Evolutionary conservation across 2,113 vertebrate species (phyloP), one percentile per base, ranked within the genome.

Genomic region (Psittacula cyanocephala): DNA sequence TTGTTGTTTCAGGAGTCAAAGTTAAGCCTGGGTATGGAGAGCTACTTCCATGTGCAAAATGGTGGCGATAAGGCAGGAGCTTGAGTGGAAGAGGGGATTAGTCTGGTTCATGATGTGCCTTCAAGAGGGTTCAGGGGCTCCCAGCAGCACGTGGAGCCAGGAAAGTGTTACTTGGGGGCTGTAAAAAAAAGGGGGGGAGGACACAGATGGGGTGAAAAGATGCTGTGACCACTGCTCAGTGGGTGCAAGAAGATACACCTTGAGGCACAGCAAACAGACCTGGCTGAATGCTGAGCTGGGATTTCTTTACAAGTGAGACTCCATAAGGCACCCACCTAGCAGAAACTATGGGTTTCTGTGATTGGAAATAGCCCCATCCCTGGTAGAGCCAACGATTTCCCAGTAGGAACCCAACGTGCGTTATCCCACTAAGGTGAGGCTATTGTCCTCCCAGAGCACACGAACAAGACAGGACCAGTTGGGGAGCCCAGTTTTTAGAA

Each of bases 191-290:
- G 23, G 12, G 3, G 52, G 53, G 31, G 13, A n/a, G 24, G 19
- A 47, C 20, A 50, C 13, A 13, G 33, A n/a, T 22, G 20, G 33
- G 12, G 31, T 59, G 39, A 68, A 50, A 64, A 52, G 65, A 39
- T 29, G 33, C 43, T 68, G 27, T 49, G 76, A 33, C 12, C 39
- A 13, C 39, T 33, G 31, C 57, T 60, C 35, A 7, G 43, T 3
- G 19, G 17, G 8, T 24, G 33, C 46, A 33, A 43, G 37, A 52
- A 77, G 50, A 64, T 67, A 29, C 1, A 1, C 39, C 25, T n/a
- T 16, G 49, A 33, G 46, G 25, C 11, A 35, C 33, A 41, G 55
- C 5, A 1, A 68, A 75, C 0, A 0, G 55, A 60, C 29, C 28
- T 33, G 1, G 55, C 46, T 9, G 1, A 33, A 14, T 6, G 43